These are phyloP conservation scores for Thysanoteuthis rhombus DNA, from an alignment of 2,888 invertebrate genomes.

Conservation along the genomic window DNA sequence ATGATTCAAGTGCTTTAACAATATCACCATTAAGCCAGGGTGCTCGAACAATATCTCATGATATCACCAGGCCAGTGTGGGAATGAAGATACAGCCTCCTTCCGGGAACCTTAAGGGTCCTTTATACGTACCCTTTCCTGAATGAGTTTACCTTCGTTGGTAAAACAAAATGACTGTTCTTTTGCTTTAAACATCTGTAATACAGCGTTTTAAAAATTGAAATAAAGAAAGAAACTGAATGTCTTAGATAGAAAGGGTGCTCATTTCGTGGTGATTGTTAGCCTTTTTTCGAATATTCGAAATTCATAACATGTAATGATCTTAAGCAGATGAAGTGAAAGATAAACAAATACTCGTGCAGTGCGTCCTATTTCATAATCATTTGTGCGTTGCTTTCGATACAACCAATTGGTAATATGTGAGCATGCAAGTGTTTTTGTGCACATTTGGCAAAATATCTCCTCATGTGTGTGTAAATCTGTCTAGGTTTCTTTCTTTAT, in stretches of 20 bases:
- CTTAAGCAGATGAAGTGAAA: neutral
- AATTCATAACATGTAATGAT: neutral
- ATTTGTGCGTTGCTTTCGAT: neutral
- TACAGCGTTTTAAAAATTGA: too few species aligned
- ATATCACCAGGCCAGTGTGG: too few species aligned
- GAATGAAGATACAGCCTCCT: too few species aligned
- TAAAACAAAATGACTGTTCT: too few species aligned
- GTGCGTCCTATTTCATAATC: neutral
- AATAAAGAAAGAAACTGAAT: too few species aligned
- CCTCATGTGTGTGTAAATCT: neutral
- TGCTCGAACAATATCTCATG: too few species aligned
- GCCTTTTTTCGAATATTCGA: neutral
- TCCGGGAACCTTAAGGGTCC: too few species aligned
- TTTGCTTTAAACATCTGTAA: too few species aligned
- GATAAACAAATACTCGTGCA: neutral
- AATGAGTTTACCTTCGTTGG: too few species aligned
- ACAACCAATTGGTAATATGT: neutral
- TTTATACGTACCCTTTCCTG: too few species aligned
- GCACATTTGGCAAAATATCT: neutral
- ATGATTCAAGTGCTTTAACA: too few species aligned
- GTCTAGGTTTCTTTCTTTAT: neutral
- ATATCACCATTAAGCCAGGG: too few species aligned
- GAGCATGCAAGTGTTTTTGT: neutral
- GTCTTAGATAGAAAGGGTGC: neutral
- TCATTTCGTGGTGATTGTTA: neutral